Conservation (phyloP, 2,888 invertebrate genomes). For the Rosalia funebris region DNA sequence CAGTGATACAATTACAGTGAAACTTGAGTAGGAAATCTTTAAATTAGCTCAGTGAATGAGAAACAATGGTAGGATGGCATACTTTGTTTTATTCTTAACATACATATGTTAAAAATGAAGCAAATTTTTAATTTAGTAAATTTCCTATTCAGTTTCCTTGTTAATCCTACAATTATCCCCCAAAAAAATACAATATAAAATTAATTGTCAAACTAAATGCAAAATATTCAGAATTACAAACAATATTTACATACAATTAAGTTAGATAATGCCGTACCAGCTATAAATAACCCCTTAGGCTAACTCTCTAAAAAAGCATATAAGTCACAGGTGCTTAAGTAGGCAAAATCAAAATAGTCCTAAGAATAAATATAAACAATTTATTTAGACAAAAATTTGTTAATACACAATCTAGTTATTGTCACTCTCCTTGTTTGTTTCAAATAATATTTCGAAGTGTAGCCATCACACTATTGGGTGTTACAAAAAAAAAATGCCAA, state of each 20-base stretch:
- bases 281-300: constrained; percentile 1
- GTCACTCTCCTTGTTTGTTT: background rate
- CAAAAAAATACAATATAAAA: constrained; percentile 38
- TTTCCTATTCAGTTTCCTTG: background rate
- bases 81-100: background rate
- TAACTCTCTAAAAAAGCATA: background rate
- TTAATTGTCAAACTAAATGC: constrained; percentile 34
- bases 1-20: constrained; percentile 14
- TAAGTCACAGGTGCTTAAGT: background rate
- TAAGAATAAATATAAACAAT: background rate
- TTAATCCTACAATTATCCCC: constrained; percentile 15
- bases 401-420: background rate
- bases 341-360: constrained; percentile 1
- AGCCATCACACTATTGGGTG: too few relatives aligned
- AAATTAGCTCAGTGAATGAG: background rate
- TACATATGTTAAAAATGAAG: too few relatives aligned
- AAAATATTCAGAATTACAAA: constrained; percentile 43
- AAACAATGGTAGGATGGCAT: background rate
- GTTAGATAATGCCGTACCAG: constrained; percentile 4
- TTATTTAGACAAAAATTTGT: background rate
- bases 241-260: constrained; percentile 50
- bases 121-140: too few relatives aligned
- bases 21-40: constrained; percentile 11
- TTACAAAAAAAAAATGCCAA: too few relatives aligned
- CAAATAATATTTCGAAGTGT: too few relatives aligned